Percentiles rank a stretch among this genome's conserved stretches.
Conservation (phyloP, 2,888 invertebrate genomes). For the Autographa gamma region DNA sequence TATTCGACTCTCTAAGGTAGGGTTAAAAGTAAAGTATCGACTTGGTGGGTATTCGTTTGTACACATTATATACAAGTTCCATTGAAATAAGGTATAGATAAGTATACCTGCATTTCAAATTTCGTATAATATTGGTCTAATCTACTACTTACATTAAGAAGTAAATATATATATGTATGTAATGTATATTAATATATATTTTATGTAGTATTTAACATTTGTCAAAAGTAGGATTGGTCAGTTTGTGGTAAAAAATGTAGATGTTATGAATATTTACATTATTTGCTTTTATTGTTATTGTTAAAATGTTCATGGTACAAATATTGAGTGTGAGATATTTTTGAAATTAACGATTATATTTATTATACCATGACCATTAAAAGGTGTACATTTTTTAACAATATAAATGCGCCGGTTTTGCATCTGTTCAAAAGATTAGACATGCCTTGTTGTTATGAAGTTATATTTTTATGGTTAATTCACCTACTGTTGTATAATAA, state of each 20-base stretch:
- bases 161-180: too few species aligned
- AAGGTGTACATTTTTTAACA: neutral
- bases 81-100: too few species aligned
- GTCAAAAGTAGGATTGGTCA: neutral
- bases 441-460: neutral
- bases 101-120: too few species aligned
- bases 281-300: slow-evolving; percentile 17
- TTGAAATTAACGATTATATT: neutral
- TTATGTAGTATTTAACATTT: too few species aligned
- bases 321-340: slow-evolving; percentile 15
- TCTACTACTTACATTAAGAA: too few species aligned
- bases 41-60: too few species aligned
- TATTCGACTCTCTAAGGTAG: too few species aligned
- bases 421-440: neutral
- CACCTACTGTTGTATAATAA: too few species aligned
- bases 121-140: too few species aligned
- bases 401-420: neutral
- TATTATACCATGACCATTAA: neutral
- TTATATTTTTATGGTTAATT: neutral
- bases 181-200: too few species aligned
- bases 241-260: slow-evolving; percentile 16
- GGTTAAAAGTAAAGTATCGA: too few species aligned
- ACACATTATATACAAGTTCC: too few species aligned
- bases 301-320: slow-evolving; percentile 23
- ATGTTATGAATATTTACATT: slow-evolving; percentile 14